phyloP scores from a whole-genome alignment of 2,113 vertebrate species.

The Chionis minor region DNA sequence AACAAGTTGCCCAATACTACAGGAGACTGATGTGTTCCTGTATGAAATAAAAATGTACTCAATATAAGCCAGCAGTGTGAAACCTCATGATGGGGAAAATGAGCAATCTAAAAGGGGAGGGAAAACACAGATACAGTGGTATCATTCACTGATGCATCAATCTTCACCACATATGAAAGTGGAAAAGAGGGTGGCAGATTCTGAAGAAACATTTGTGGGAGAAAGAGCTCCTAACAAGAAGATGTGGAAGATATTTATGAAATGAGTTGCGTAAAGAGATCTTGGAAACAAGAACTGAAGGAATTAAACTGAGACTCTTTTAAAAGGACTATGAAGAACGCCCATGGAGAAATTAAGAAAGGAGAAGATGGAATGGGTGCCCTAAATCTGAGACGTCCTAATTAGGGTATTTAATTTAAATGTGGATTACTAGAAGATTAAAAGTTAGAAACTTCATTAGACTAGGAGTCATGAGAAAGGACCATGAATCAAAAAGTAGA shows the following conservation, averaged over 20 bases:
- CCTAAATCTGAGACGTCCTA: not conserved
- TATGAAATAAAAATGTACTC: not conserved
- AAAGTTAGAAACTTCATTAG: not conserved
- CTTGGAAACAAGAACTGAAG: not conserved
- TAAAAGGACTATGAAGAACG: not conserved
- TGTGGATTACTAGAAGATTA: not conserved
- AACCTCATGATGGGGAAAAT: not conserved
- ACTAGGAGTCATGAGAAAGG: not conserved
- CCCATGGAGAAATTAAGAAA: not conserved
- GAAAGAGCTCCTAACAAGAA: not conserved
- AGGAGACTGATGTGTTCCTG: not conserved
- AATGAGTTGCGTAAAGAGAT: not conserved
- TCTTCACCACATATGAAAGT: not conserved
- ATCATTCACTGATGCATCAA: not conserved
- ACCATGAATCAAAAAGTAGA: not conserved
- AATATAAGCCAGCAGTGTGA: not conserved
- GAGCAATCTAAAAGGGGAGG: not conserved
- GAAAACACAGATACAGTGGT: not conserved
- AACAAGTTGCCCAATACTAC: not conserved
- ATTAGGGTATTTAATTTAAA: not conserved
- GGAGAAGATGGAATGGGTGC: not conserved
- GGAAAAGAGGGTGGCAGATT: not conserved
- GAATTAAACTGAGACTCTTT: not conserved
- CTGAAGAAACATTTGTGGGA: not conserved
- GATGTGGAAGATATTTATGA: not conserved